Evolutionary conservation across 2,113 vertebrate species (phyloP), one percentile per base, ranked within the genome.

Genomic region (Donacobius atricapilla): DNA sequence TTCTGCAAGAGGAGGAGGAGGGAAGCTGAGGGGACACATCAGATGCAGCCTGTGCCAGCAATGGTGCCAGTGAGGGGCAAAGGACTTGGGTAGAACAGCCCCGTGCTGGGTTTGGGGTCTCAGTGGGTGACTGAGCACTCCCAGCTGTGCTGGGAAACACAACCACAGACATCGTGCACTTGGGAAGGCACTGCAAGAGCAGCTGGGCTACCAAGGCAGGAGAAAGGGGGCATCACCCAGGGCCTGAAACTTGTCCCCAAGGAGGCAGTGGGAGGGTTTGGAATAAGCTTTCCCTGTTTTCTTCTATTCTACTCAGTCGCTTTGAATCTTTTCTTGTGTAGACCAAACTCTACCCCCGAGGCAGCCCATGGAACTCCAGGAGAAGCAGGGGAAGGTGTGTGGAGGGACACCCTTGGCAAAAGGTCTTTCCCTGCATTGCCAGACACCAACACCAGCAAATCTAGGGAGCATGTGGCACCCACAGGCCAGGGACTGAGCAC

Each of bases 161-260:
- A 37, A 15, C 45, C 45, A 13, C 3, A 1, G 54, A 8, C 47
- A 6, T 1, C 0, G 0, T 21, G 21, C 42, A 3, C 47, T 24
- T 0, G 3, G 51, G 50, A 35, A 23, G 7, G 57, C 24, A 2
- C 45, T 47, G 75, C 73, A 33, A 6, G 54, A 66, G 69, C 58
- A 71, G 54, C 18, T 35, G 69, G 66, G 57, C 60, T 86, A 61
- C 40, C 40, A 13, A 23, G 47, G 47, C 30, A 50, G 73, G 27
- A 79, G 56, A 8, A 42, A 47, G 23, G 37, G 42, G 23, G 7
- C 40, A 35, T 33, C 40, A n/a, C 51, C 2, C 1, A 47, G 42
- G 1, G 37, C 14, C 35, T 31, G 30, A n/a, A 63, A 64, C 17
- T 12, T 22, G 8, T 25, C 15, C 44, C 58, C 48, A n/a, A 2